Evolutionary conservation across 37 sponge, comb jelly and placozoan genomes (phyloP), one percentile per base, ranked within the genome.

Genomic region (Aphrocallistes beatrix): DNA sequence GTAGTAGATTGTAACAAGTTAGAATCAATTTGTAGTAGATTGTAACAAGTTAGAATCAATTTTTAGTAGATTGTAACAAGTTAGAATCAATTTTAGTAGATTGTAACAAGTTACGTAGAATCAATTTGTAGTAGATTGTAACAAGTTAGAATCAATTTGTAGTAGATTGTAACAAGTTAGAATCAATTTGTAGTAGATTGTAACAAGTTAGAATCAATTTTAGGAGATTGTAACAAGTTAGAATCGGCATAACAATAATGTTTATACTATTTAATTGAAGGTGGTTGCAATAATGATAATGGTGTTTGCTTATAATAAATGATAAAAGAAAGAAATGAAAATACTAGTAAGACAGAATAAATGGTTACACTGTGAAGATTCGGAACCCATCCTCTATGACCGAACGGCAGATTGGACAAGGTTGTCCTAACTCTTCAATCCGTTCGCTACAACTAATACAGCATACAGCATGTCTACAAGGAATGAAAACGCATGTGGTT

Each of bases 401-500:
- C 75, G 75, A n/a, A 3, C 45, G 34, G 25, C 75, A 21, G 34
- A 28, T 60, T 60, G 34, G 75, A 60, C 75, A 60, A 60, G 75
- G 75, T 60, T 60, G 75, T 60, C 75, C 21, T 60, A 60, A 60
- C 75, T 60, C 75, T 13, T 60, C 75, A 60, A 60, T 60, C 21
- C 49, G 10, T 60, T 60, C 75, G 21, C 75, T 60, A 60, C 25
- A 60, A 60, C 75, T 32, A 60, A 60, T 32, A 60, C 75, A 60
- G 75, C 75, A 60, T 60, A 13, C 75, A 60, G 75, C 49, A 60
- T 60, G 75, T 60, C 75, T 60, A 60, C 75, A 60, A 60, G 75
- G 75, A 60, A 60, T 60, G 75, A 60, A 60, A 60, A 60, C 32
- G 75, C 75, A 60, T 60, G 75, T 60, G 75, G 75, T 60, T 60